phyloP scores from a whole-genome alignment of 2,113 vertebrate genomes.

The Catharus minimus region DNA sequence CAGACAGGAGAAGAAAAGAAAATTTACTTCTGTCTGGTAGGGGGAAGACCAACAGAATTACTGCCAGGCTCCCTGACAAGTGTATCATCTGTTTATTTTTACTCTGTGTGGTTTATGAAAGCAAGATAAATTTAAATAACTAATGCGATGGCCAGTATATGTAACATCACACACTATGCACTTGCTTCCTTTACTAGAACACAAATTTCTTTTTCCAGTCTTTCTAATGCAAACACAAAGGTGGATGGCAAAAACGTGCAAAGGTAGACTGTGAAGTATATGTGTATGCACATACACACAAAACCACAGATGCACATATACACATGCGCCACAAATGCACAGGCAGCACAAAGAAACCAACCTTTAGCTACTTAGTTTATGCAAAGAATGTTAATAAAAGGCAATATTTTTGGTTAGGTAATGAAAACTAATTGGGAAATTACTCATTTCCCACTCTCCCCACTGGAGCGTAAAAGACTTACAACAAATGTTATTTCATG shows the following conservation, averaged over 20 bases:
- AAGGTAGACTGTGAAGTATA: background rate
- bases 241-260: background rate
- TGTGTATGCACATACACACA: fast-evolving
- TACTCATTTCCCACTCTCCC: slow-evolving; percentile 59
- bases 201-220: background rate
- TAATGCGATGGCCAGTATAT: background rate
- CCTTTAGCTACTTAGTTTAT: slow-evolving; percentile 35
- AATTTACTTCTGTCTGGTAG: background rate
- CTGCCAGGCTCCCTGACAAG: background rate
- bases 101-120: background rate
- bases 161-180: background rate
- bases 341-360: background rate
- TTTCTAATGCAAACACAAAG: background rate
- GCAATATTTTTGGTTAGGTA: slow-evolving; percentile 59
- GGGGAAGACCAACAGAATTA: background rate
- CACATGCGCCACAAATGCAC: fast-evolving
- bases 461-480: slow-evolving; percentile 48
- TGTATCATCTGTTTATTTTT: background rate
- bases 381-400: slow-evolving; percentile 47
- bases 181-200: background rate
- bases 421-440: slow-evolving; percentile 69
- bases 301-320: fast-evolving
- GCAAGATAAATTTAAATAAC: background rate
- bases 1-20: background rate
- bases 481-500: slow-evolving; percentile 67